A percentile compares a stretch with the other conserved stretches of the same genome.
Conservation (phyloP, 2,888 invertebrate genomes). For the Thereva unica region DNA sequence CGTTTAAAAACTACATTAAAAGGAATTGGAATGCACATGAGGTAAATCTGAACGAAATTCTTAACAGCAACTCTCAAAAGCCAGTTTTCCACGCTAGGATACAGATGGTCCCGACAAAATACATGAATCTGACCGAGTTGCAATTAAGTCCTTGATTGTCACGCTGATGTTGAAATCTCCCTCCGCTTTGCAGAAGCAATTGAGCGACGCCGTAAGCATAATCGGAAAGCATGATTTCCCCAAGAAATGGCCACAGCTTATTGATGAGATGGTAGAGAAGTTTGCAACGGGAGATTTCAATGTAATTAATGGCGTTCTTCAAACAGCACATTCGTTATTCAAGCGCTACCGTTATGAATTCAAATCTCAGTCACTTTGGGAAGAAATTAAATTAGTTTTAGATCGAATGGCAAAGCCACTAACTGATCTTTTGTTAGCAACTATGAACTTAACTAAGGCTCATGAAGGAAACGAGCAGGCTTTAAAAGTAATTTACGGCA, state of each 20-base stretch:
- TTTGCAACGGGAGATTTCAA: constrained; percentile 91
- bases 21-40: constrained; percentile 83
- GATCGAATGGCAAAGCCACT: constrained; percentile 92
- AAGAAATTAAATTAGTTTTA: constrained; percentile 94
- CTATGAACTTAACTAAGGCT: constrained; percentile 77
- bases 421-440: constrained; percentile 89
- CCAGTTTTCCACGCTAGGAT: constrained; percentile 50
- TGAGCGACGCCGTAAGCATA: constrained; percentile 93
- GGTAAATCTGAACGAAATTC: constrained; percentile 61
- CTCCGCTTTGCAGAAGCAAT: constrained; percentile 87
- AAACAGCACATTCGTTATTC: constrained; percentile 95
- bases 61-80: too few relatives aligned
- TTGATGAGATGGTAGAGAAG: constrained; percentile 91
- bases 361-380: constrained; percentile 93
- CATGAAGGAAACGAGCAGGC: constrained; percentile 81
- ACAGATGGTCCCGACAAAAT: constrained; percentile 81
- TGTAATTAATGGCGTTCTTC: constrained; percentile 90
- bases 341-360: constrained; percentile 95
- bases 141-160: constrained; percentile 85
- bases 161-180: constrained; percentile 92
- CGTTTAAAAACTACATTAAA: constrained; percentile 96
- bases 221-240: constrained; percentile 98
- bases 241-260: constrained; percentile 90
- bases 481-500: constrained; percentile 84
- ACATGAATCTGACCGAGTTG: constrained; percentile 74